phyloP scores from a whole-genome alignment of 2,888 invertebrate species.

The Napeogenes inachia region DNA sequence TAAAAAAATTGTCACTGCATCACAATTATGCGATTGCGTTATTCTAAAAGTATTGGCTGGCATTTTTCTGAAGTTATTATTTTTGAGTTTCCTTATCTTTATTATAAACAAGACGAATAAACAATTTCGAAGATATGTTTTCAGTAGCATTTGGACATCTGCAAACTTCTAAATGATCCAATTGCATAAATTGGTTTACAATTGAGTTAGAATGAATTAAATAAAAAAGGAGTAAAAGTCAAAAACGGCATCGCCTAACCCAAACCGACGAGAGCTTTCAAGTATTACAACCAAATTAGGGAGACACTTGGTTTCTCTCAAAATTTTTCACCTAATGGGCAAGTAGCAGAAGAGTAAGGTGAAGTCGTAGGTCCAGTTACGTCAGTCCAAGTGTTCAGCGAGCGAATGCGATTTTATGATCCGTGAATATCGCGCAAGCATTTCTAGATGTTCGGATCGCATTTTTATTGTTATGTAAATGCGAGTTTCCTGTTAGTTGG shows the following conservation, averaged over 20 bases:
- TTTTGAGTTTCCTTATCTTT: no score
- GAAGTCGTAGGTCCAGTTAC: conserved; percentile 59
- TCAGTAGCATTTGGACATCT: no score
- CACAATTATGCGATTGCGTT: no score
- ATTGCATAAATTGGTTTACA: conserved; percentile 14
- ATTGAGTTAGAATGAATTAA: conserved; percentile 20
- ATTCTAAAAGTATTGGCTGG: no score
- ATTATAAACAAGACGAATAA: no score
- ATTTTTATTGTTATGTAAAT: conserved; percentile 78
- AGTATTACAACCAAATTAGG: conserved; percentile 53
- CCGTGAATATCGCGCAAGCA: conserved; percentile 76
- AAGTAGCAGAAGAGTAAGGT: conserved; percentile 39
- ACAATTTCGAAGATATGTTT: no score
- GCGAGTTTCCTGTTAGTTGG: conserved; percentile 76
- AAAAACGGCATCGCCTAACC: conserved; percentile 54
- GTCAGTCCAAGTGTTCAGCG: conserved; percentile 60
- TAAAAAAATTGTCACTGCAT: no score
- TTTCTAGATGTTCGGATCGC: conserved; percentile 76
- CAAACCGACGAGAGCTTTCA: conserved; percentile 51
- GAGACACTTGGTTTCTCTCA: conserved; percentile 46
- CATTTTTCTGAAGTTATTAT: no score
- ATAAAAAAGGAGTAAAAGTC: conserved; percentile 31
- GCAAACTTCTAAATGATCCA: conserved; percentile 11
- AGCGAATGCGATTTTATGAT: conserved; percentile 72
- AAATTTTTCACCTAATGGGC: conserved; percentile 42